Base-by-base conservation (phyloP, 2,797 vertebrate species). In the Protosalanx chinensis region DNA sequence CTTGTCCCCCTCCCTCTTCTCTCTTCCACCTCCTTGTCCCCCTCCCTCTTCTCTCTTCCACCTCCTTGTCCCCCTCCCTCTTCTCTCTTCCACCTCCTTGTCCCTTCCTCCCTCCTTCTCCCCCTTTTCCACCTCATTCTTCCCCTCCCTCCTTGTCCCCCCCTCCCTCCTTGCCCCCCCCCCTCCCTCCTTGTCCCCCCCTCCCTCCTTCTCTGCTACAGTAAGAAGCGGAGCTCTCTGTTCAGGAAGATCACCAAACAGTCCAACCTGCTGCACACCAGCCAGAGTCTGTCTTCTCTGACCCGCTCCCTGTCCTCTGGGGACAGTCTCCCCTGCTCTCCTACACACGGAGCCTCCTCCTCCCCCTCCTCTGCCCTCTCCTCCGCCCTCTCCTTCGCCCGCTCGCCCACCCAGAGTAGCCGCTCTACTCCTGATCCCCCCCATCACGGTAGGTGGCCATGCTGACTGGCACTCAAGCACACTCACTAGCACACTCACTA, bases 211-310 rank as follows among this genome's bases (percentile, higher is more conserved):
- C 72, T 70, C 3, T 70, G 58, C 72, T 77, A 29, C 82, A 86
- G 88, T 79, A 97, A 96, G 88, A 96, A 97, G 83, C 93, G 94
- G 72, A 95, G 92, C 78, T 96, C 95, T 46, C 88, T 97, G 18
- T 96, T 98, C 84, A 93, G 96, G 59, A 97, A 97, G 89, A 96
- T 97, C 82, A 96, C 96, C 30, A 96, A 97, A 64, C 96, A 98
- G 89, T 95, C 96, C 1, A 97, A 95, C 86, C 88, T 98, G 71
- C 93, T 98, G 49, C 96, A 98, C 88, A 97, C 96, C 71, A 97
- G 96, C 85, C 93, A 94, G 13, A 95, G 95, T 62, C 93, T 98
- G 66, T 96, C 96, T 0, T 97, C 96, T 16, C 84, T 97, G 64
- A 97, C 95, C 74, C 95, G 96, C 78, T 97, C 96, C 0, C 90